These are phyloP conservation scores for Trogon surrucura DNA, from an alignment of 2,113 vertebrate genomes.

Conservation along the genomic window DNA sequence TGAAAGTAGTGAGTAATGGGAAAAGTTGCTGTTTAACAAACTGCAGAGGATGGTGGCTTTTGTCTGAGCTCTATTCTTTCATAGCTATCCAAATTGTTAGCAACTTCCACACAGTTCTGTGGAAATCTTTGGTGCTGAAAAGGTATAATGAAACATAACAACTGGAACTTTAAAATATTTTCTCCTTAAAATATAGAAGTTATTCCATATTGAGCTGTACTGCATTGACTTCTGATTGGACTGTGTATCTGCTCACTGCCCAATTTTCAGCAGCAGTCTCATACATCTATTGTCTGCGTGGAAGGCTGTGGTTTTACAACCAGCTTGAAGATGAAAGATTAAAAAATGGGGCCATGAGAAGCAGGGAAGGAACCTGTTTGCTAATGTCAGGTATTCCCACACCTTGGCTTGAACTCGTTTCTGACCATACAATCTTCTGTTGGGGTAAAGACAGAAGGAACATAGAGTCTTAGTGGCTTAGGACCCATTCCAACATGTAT, in stretches of 20 bases:
- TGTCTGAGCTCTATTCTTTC: slow-evolving; percentile 25
- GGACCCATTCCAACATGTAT: not conserved
- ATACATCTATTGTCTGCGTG: not conserved
- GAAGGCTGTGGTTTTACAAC: slow-evolving; percentile 17
- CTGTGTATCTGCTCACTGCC: not conserved
- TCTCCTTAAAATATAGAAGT: not conserved
- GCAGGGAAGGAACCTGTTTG: not conserved
- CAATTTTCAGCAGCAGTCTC: not conserved
- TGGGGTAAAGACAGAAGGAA: not conserved
- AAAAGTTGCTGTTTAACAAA: slow-evolving; percentile 5
- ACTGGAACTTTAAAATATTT: not conserved
- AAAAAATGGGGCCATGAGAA: not conserved
- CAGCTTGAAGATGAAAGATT: not conserved
- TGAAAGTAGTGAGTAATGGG: slow-evolving; percentile 48
- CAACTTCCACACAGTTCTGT: not conserved
- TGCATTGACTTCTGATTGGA: not conserved
- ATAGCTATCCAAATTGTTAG: not conserved
- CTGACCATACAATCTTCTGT: not conserved
- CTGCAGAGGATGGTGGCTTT: slow-evolving; percentile 11
- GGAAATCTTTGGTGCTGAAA: not conserved
- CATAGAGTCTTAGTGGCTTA: not conserved
- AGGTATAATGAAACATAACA: not conserved
- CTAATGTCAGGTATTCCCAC: not conserved
- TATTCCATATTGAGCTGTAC: not conserved
- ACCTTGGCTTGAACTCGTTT: not conserved